Evolutionary conservation across 2,113 vertebrate species (phyloP), one percentile per base, ranked within the genome.

Genomic region (Agapornis roseicollis): DNA sequence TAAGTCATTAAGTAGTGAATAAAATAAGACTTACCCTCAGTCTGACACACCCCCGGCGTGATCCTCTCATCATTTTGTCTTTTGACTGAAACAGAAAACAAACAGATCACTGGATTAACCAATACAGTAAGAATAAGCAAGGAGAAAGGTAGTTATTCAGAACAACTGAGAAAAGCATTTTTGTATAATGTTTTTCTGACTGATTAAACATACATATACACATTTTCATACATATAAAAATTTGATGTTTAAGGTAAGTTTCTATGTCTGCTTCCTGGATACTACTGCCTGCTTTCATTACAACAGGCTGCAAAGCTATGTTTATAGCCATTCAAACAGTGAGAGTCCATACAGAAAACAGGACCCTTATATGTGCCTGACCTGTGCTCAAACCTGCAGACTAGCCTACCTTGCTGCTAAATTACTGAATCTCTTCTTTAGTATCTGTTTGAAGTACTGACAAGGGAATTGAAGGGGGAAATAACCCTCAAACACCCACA

Each of bases 51-150:
- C 99, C 99, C 98, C 99, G 98, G 96, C 99, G 98, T 86, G 99
- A 99, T 72, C 99, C 99, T 97, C 99, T 98, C 99, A 99, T 99
- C 99, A 99, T 99, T 98, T 99, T 99, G 97, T 99, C 99, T 96
- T 99, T 99, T 78, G 99, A 99, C 99, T 99, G 98, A 90, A 98
- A 98, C 20, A 97, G 96, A 94, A 97, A 63, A 89, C 9, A 96
- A 96, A 83, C 25, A 91, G 33, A 96, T 55, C 49, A 81, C 24
- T 47, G 35, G 22, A 60, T 96, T 87, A 94, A 88, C 17, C 91
- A 72, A 86, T 11, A 77, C 6, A 71, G 23, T 46, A 69, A 71
- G 29, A 94, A 71, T 7, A 47, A 64, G 16, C 47, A 79, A 56
- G 11, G 35, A 84, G 42, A 55, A 91, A 80, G 47, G 33, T 35